Evolutionary conservation across 2,888 invertebrate species (phyloP).

Genomic region (Apamea epomidion): DNA sequence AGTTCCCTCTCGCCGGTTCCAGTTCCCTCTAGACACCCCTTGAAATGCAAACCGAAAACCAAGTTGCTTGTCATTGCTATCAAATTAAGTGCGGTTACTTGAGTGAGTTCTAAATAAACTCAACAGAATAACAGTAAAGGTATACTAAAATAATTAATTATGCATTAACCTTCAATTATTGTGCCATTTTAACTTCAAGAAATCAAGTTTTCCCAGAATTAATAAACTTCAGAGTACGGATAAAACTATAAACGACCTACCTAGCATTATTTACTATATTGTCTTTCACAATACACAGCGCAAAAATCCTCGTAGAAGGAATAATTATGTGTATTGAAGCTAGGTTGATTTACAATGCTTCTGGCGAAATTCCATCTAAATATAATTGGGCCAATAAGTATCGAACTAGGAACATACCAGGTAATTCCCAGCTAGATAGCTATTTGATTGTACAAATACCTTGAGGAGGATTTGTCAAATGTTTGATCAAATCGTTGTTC

Average conservation of each 20-base stretch:
- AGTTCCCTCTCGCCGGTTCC: too few relatives aligned
- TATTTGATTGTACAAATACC: slow-evolving; percentile 74
- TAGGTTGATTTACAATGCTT: background rate
- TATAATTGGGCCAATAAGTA: background rate
- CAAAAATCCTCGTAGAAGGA: background rate
- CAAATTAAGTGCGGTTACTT: background rate
- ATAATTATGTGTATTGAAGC: background rate
- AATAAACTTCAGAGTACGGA: background rate
- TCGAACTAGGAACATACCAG: slow-evolving; percentile 55
- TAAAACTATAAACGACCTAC: background rate
- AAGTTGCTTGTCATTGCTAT: background rate
- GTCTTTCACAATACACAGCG: too few relatives aligned
- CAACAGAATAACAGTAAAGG: background rate
- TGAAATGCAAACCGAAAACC: background rate
- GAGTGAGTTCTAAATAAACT: too few relatives aligned
- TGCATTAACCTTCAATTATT: background rate
- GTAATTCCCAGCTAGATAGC: slow-evolving; percentile 68
- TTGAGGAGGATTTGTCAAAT: slow-evolving; percentile 68
- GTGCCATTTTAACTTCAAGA: background rate
- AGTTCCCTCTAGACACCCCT: background rate
- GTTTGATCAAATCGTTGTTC: slow-evolving; percentile 69
- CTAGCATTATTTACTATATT: background rate
- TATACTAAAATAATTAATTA: background rate
- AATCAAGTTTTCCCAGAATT: background rate
- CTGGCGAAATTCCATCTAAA: slow-evolving; percentile 2